phyloP scores from a whole-genome alignment of 2,797 vertebrate genomes.

The Coendou prehensilis region DNA sequence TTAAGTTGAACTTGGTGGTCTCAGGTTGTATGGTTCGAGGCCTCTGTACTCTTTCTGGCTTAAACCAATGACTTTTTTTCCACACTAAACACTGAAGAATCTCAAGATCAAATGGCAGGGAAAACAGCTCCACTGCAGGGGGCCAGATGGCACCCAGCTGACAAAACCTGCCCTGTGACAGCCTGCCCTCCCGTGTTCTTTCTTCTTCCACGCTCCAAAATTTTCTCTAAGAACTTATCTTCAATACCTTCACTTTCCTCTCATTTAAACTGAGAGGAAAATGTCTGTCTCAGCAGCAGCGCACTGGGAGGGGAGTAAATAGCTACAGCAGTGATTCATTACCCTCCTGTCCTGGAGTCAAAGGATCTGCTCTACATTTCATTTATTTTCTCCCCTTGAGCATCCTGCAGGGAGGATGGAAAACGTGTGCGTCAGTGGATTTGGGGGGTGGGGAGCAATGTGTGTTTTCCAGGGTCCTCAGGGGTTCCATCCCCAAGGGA shows the following conservation, averaged over 20 bases:
- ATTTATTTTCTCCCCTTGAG: neutral
- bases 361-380: neutral
- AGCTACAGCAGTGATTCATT: neutral
- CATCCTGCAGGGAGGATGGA: neutral
- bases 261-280: neutral
- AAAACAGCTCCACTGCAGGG: neutral
- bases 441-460: neutral
- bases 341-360: neutral
- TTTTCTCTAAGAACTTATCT: neutral
- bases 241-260: neutral
- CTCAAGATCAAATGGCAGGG: slow-evolving; percentile 13
- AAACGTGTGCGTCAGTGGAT: neutral
- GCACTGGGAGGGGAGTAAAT: fast-evolving
- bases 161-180: neutral
- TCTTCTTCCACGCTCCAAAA: neutral
- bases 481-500: neutral
- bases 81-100: slow-evolving; percentile 5
- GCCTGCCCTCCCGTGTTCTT: neutral
- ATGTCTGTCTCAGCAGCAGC: neutral
- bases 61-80: neutral
- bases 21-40: neutral
- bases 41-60: neutral
- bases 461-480: neutral
- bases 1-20: slow-evolving; percentile 10
- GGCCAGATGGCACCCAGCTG: neutral